A percentile compares a stretch with the other conserved stretches of the same genome.
Evolutionary conservation across 2,797 vertebrate species (phyloP).

Genomic region (Gymnocypris eckloni): DNA sequence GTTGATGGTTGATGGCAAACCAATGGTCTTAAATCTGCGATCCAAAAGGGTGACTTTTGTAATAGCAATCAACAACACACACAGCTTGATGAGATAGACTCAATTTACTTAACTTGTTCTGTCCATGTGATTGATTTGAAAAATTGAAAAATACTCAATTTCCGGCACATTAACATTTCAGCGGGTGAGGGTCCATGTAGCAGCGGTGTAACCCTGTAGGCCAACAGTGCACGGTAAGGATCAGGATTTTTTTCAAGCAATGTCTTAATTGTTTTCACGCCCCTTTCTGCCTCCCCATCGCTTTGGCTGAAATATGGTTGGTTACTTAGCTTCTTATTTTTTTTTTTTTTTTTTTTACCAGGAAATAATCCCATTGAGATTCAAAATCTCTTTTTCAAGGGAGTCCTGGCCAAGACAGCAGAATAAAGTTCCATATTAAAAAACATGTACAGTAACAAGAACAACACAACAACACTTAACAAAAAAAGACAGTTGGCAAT

Average conservation of each 20-base stretch:
- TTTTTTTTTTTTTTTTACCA: no score
- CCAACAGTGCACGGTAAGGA: not conserved
- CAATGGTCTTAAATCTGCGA: constrained; percentile 37
- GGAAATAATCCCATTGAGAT: not conserved
- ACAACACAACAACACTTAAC: no score
- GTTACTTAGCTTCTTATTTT: no score
- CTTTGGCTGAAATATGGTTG: not conserved
- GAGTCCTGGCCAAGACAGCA: no score
- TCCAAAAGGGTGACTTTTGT: constrained; percentile 22
- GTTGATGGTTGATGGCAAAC: constrained; percentile 25
- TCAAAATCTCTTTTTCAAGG: not conserved
- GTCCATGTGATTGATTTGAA: no score
- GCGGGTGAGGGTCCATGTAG: not conserved
- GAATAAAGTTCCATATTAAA: no score
- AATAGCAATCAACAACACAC: no score
- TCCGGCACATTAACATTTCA: not conserved
- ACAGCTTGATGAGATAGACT: no score
- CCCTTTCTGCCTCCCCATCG: not conserved
- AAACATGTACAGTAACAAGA: no score
- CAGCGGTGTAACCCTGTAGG: not conserved
- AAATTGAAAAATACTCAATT: not conserved
- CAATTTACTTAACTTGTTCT: no score
- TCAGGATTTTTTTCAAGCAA: not conserved
- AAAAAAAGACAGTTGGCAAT: no score
- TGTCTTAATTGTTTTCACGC: not conserved